Conservation (phyloP, 2,888 invertebrate genomes). For the Deilephila elpenor region DNA sequence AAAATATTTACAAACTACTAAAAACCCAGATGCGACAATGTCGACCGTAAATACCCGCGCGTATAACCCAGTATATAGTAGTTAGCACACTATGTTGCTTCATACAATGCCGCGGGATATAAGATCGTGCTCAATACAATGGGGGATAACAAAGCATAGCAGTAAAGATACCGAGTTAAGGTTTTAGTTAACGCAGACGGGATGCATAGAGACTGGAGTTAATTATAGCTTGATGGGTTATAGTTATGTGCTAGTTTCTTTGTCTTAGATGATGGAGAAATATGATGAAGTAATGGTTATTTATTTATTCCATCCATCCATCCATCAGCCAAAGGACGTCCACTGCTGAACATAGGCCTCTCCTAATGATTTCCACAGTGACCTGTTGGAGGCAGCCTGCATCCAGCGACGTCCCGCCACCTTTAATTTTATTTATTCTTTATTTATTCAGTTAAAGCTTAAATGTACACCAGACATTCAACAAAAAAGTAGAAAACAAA, state of each 20-base stretch:
- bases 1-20: too few species aligned
- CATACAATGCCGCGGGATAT: slow-evolving; percentile 21
- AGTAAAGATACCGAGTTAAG: slow-evolving; percentile 18
- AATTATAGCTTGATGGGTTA: neutral
- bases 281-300: too few species aligned
- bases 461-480: too few species aligned
- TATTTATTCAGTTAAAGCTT: too few species aligned
- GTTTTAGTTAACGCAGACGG: neutral
- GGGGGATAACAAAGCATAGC: slow-evolving; percentile 28
- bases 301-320: too few species aligned
- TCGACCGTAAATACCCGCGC: neutral
- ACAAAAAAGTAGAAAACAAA: too few species aligned
- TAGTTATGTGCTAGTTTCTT: neutral
- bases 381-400: too few species aligned
- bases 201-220: neutral
- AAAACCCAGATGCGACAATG: neutral
- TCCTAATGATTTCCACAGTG: too few species aligned
- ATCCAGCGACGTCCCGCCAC: too few species aligned
- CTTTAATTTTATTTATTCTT: too few species aligned
- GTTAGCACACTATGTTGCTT: slow-evolving; percentile 26
- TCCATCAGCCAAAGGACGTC: too few species aligned
- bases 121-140: slow-evolving; percentile 28
- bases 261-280: neutral
- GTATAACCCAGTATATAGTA: neutral
- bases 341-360: too few species aligned